Evolutionary conservation across 2,113 vertebrate species (phyloP).

Genomic region (Hylia prasina): DNA sequence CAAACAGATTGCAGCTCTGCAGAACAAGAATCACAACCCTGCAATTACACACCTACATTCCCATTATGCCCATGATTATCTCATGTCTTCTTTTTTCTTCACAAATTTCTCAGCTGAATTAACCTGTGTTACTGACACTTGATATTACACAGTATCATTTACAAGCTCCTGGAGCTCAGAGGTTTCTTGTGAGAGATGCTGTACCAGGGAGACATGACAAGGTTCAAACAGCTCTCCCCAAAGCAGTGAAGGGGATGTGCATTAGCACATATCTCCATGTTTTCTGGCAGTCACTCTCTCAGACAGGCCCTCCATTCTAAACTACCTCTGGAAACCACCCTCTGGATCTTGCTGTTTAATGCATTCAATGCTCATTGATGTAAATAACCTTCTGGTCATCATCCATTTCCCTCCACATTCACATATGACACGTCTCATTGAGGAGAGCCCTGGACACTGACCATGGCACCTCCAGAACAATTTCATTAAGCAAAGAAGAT

Average conservation of each 20-base stretch:
- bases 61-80: neutral
- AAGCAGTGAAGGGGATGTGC: neutral
- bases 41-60: neutral
- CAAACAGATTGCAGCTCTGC: neutral
- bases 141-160: neutral
- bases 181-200: neutral
- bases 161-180: neutral
- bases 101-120: neutral
- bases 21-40: neutral
- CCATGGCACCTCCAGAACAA: neutral
- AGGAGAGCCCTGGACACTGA: neutral
- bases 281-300: neutral
- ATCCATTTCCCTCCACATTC: neutral
- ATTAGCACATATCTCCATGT: neutral
- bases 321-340: neutral
- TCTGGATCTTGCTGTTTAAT: neutral
- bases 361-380: neutral
- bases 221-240: neutral
- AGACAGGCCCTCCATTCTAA: neutral
- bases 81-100: neutral
- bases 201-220: neutral
- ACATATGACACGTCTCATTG: rapidly evolving
- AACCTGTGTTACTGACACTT: neutral
- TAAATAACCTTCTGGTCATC: neutral
- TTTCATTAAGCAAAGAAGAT: neutral